These are phyloP conservation scores for Trissolcus basalis DNA, from an alignment of 1,140 invertebrate species.

Conservation along the genomic window DNA sequence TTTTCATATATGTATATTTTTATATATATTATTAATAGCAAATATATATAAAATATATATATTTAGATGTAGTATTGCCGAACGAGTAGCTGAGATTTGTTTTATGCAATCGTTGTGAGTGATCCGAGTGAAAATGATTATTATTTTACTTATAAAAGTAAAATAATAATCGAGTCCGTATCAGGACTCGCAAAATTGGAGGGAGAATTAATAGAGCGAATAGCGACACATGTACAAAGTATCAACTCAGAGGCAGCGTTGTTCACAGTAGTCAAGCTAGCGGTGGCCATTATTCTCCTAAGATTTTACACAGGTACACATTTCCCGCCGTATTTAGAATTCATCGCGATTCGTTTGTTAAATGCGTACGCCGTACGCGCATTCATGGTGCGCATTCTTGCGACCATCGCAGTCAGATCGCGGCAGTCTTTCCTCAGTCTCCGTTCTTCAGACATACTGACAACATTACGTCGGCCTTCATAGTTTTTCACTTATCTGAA, in stretches of 20 bases:
- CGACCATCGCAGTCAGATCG: too few relatives aligned
- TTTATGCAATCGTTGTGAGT: constrained; percentile 49
- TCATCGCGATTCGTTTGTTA: too few relatives aligned
- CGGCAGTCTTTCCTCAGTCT: too few relatives aligned
- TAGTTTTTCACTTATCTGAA: too few relatives aligned
- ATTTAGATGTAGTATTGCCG: constrained; percentile 38
- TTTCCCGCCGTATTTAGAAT: too few relatives aligned
- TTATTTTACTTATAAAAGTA: constrained; percentile 16
- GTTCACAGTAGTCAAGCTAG: constrained; percentile 99
- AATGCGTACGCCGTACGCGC: too few relatives aligned
- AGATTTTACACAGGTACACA: constrained; percentile 90
- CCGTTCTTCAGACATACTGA: too few relatives aligned
- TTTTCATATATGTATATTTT: background rate
- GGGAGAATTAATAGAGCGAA: constrained; percentile 85
- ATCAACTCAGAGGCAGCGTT: constrained; percentile 95
- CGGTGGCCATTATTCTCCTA: constrained; percentile 98
- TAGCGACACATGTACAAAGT: constrained; percentile 86
- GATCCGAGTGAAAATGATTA: constrained; percentile 10
- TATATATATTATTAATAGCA: constrained; percentile 3
- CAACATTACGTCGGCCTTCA: too few relatives aligned
- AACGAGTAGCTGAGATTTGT: constrained; percentile 43
- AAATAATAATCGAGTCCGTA: too few relatives aligned
- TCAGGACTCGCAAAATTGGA: constrained; percentile 96
- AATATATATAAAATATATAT: constrained; percentile 14
- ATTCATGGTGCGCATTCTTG: too few relatives aligned